Evolutionary conservation across 1,140 invertebrate species (phyloP).

Genomic region (Dreissena rostriformis): DNA sequence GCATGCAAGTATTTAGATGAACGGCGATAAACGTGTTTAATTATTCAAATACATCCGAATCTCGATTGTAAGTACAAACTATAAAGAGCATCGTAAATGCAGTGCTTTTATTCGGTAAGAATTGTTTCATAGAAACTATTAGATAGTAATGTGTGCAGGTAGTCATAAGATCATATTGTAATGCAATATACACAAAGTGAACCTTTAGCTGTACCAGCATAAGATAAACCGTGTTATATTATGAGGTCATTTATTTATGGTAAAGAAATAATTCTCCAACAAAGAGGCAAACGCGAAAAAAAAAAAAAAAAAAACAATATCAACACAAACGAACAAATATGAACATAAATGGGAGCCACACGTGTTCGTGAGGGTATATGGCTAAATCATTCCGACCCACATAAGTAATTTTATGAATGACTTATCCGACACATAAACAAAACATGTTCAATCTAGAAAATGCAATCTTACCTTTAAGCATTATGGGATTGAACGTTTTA

Average conservation of each 20-base stretch:
- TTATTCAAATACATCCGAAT: not conserved
- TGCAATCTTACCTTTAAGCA: constrained; percentile 38
- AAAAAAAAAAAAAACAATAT: not conserved
- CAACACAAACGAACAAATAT: no score
- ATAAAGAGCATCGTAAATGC: not conserved
- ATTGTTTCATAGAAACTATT: no score
- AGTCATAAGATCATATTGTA: no score
- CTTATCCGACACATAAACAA: no score
- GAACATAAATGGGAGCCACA: no score
- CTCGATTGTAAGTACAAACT: not conserved
- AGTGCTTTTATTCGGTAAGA: no score
- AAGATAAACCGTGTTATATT: not conserved
- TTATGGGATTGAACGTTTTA: constrained; percentile 7
- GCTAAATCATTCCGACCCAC: not conserved
- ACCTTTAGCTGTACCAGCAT: not conserved
- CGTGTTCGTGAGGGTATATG: not conserved
- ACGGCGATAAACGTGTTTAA: not conserved
- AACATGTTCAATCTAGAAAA: not conserved
- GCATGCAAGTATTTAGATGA: not conserved
- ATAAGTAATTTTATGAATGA: no score
- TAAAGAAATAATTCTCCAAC: not conserved
- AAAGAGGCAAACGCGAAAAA: not conserved
- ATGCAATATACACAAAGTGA: no score
- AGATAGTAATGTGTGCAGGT: no score
- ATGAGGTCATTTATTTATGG: not conserved